Conservation (phyloP, 2,113 vertebrate genomes). For the Xenotilapia caudafasciata region DNA sequence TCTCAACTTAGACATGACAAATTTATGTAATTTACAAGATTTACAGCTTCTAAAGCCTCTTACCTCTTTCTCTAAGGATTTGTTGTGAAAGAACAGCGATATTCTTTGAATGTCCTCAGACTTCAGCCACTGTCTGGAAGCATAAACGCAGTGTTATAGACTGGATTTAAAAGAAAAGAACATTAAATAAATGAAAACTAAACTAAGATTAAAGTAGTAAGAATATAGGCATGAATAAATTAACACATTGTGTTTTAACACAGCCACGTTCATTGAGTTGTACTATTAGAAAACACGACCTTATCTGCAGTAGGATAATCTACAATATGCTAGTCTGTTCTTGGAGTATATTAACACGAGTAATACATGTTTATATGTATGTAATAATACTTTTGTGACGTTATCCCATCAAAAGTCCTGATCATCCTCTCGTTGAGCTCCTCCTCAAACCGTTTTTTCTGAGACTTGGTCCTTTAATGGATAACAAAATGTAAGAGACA, state of each 20-base stretch:
- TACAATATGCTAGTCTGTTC: background rate
- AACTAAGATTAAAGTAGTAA: background rate
- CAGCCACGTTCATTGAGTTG: background rate
- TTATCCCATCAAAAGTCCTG: slow-evolving; percentile 94
- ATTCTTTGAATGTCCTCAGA: slow-evolving; percentile 98
- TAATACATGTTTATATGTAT: background rate
- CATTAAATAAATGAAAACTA: background rate
- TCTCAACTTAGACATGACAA: background rate
- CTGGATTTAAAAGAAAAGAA: background rate
- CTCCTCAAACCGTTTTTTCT: slow-evolving; percentile 95
- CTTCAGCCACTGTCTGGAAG: slow-evolving; percentile 92
- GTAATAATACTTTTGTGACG: slow-evolving; percentile 85
- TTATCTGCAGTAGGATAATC: background rate
- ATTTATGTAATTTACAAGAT: background rate
- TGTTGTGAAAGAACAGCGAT: slow-evolving; percentile 95
- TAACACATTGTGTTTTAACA: background rate
- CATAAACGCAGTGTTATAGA: background rate
- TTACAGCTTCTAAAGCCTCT: background rate
- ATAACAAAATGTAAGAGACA: background rate
- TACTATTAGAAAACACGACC: background rate
- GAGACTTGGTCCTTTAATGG: slow-evolving; percentile 86
- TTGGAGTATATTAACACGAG: background rate
- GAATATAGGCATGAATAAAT: background rate
- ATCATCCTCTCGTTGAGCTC: slow-evolving; percentile 97
- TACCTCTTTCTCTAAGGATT: slow-evolving; percentile 93